Evolutionary conservation across 2,888 invertebrate genomes (phyloP), one percentile per base, ranked within the genome.

Genomic region (Aphodius sticticus): DNA sequence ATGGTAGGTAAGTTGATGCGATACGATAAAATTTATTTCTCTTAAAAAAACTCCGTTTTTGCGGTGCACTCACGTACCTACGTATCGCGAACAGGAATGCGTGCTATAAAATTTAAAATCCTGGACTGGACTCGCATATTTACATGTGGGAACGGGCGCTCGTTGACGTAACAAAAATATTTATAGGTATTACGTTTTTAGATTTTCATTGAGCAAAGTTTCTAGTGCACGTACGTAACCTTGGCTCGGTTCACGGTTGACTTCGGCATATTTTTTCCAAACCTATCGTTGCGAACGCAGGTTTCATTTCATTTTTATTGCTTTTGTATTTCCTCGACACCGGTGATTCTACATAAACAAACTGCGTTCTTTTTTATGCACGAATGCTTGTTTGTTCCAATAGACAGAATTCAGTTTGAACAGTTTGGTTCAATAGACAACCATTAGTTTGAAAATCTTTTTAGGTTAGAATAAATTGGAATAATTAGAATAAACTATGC

Each of bases 121-220:
- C 53, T 0, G 53, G 53, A 9, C 53, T 53, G 53, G 6, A 53
- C 53, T 53, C 53, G 53, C 53, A 53, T 53, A 53, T 53, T 53
- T 53, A 69, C 26, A n/a, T 35, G n/a, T n/a, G 74, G 35, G 74
- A 74, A 72, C 35, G 37, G 35, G 70, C 76, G 69, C 70, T 76
- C 37, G 69, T 81, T 81, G 81, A 81, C 81, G 82, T 71, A 78
- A 79, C 74, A 16, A 75, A 74, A 81, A 81, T 81, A 82, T 82
- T 82, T 82, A 81, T 82, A 82, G 82, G 77, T 38, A 70, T 82
- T 82, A 82, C 82, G 82, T 81, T 74, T 74, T 53, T 77, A 15
- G 53, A 69, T 76, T 79, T 74, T 78, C 80, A 77, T 81, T 78
- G 78, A 79, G 74, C 74, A 37, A 79, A 76, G 79, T 79, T n/a